A percentile compares a stretch with the other conserved stretches of the same genome.
Evolutionary conservation across 1,140 invertebrate genomes (phyloP).

Genomic region (Neodiprion pinetum): DNA sequence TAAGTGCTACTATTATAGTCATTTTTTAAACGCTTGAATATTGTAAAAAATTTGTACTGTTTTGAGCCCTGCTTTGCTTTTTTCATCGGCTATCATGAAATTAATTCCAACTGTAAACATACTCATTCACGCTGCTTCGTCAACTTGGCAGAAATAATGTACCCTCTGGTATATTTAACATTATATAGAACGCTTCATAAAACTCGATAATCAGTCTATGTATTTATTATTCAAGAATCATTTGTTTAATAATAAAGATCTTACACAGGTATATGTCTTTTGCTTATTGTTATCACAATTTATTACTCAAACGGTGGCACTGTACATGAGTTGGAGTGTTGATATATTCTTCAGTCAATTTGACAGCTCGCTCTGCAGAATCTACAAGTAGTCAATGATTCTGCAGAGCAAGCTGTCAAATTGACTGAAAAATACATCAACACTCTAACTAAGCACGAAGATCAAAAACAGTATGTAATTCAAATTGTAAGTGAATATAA

Average conservation of each 20-base stretch:
- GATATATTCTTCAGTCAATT: conserved; percentile 12
- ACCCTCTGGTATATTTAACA: neutral
- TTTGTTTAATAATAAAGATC: too few species aligned
- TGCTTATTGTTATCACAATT: too few species aligned
- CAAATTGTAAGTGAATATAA: neutral
- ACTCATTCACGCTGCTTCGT: neutral
- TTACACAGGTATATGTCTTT: too few species aligned
- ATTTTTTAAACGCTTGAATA: neutral
- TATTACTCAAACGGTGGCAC: too few species aligned
- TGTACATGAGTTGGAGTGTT: neutral
- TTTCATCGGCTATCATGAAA: neutral
- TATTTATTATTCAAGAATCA: neutral
- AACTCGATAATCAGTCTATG: neutral
- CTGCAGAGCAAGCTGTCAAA: conserved; percentile 12
- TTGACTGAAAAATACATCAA: conserved; percentile 10
- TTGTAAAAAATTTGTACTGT: neutral
- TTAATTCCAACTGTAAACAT: neutral
- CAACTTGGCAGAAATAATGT: neutral
- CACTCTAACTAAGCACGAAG: neutral
- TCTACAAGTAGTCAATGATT: conserved; percentile 24
- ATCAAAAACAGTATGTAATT: too few species aligned
- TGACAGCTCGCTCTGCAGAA: conserved; percentile 11
- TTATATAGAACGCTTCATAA: neutral
- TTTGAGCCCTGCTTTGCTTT: neutral
- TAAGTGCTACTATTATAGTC: neutral